Base-by-base conservation (phyloP, 2,113 vertebrate species). In the Emydura subglobosa region DNA sequence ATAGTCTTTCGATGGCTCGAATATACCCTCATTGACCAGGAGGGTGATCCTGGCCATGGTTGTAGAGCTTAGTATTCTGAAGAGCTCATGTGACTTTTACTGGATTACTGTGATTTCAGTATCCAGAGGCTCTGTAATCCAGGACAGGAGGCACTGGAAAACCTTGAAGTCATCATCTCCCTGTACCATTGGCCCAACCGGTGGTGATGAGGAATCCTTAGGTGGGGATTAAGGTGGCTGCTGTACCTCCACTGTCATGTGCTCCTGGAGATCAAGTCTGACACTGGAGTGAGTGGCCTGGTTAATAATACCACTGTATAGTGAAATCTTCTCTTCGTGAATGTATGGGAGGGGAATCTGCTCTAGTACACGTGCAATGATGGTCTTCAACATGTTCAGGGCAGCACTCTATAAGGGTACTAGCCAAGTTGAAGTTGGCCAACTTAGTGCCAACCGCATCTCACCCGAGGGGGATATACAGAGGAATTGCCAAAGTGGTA, bases 371-470 rank as follows among this genome's bases (percentile, higher is more conserved):
- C 10, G 25, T 68, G 24, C 22, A 76, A 14, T 25, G 76, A 0
- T 17, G 19, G 79, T 79, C 42, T 2, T 34, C 6, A 34, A 65
- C 31, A 59, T 59, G 27, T 27, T 27, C 59, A 61, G 13, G 31
- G 59, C 29, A 61, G 59, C 19, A 13, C 10, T 22, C 4, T 0
- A 0, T 10, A 34, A 19, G 49, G 88, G 8, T 88, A 4, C 1
- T 19, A 68, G 61, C 17, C 61, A 68, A 9, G 34, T 68, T 68
- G 31, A n/a, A 16, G 31, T n/a, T 68, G 61, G 61, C 31, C 16
- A n/a, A 16, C 16, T 68, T 68, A 68, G 34, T n/a, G 61, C 61
- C 34, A 68, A 8, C 31, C 29, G n/a, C 61, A 68, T 68, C 61
- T 68, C 17, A 16, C 31, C 8, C 9, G 16, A 4, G 31, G 59